Conservation (phyloP, 2,888 invertebrate species). For the Timema podura region DNA sequence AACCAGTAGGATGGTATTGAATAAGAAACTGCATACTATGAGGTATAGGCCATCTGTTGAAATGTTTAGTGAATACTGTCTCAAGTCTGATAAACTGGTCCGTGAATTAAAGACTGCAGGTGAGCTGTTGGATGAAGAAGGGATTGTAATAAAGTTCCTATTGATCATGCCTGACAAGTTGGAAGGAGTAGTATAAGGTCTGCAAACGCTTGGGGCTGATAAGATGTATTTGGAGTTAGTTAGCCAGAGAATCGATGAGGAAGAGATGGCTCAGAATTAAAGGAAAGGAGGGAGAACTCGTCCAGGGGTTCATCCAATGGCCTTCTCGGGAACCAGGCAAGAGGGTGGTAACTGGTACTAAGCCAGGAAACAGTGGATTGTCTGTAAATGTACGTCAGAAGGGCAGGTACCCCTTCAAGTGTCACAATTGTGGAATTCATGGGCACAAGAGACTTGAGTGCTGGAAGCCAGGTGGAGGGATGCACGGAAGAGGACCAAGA, state of each 20-base stretch:
- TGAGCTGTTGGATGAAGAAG: neutral
- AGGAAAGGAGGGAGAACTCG: neutral
- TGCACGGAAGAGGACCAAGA: neutral
- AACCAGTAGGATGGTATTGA: neutral
- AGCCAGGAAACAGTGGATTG: neutral
- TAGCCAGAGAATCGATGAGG: neutral
- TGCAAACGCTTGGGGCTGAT: constrained; percentile 3
- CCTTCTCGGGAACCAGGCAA: neutral
- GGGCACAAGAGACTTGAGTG: neutral
- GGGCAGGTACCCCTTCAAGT: neutral
- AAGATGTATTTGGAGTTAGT: neutral
- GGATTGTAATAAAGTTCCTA: constrained; percentile 7
- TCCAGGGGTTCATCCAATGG: neutral
- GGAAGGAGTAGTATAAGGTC: constrained; percentile 10
- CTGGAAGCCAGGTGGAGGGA: neutral
- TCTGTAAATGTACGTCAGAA: neutral
- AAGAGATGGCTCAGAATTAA: neutral
- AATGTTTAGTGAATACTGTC: neutral
- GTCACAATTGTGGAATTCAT: constrained; percentile 5
- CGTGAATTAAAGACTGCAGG: constrained; percentile 1
- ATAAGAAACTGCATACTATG: neutral
- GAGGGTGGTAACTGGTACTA: neutral
- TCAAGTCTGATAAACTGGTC: constrained; percentile 4
- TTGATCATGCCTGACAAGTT: constrained; percentile 6
- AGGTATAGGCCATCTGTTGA: constrained; percentile 8